Evolutionary conservation across 64 coral and sea anemone species (phyloP).

Genomic region (Porites lutea): DNA sequence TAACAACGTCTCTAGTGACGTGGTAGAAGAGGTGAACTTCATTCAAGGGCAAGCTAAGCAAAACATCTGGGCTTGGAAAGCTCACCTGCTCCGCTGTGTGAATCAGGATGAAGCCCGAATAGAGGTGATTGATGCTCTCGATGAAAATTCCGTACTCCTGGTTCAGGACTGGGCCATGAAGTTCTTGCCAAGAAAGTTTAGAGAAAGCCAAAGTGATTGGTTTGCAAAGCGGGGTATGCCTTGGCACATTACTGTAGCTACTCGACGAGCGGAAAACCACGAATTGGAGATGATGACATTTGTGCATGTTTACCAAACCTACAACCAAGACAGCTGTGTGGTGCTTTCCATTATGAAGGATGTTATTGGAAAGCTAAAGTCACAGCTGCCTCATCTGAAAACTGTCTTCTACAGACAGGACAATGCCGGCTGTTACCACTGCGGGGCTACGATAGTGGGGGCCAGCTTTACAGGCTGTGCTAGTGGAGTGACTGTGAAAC

Average conservation of each 20-base stretch:
- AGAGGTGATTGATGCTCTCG: not conserved
- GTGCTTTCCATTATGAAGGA: no score
- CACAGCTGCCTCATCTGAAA: no score
- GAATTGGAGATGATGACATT: slow-evolving; percentile 4
- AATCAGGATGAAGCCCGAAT: slow-evolving; percentile 37
- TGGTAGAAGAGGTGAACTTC: not conserved
- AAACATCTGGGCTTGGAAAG: not conserved
- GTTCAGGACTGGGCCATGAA: no score
- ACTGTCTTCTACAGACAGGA: no score
- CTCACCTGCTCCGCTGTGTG: not conserved
- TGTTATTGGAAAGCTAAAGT: no score
- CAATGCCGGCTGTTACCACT: no score
- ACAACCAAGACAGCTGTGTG: not conserved
- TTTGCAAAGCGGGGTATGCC: not conserved
- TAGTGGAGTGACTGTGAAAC: slow-evolving; percentile 21
- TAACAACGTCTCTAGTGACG: not conserved
- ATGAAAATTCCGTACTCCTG: no score
- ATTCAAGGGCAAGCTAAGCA: not conserved
- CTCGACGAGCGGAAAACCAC: not conserved
- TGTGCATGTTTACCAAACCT: not conserved
- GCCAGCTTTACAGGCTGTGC: no score
- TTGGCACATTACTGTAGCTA: slow-evolving; percentile 15
- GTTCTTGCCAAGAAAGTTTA: no score
- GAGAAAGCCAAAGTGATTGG: no score
- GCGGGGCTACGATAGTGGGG: no score